Conservation (phyloP, 2,113 vertebrate species). For the Sinocyclocheilus anshuiensis region DNA sequence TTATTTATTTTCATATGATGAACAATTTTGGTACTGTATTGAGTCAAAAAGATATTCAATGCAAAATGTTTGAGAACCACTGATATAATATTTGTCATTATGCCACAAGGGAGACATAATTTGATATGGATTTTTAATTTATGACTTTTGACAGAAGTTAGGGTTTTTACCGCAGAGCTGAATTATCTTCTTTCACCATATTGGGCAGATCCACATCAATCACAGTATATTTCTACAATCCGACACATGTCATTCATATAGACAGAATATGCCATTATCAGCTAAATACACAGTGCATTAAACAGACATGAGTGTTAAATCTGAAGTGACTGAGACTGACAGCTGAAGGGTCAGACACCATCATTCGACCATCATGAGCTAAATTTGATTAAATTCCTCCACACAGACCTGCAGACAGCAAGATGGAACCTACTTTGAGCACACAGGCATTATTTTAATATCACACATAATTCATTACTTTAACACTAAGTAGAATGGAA, state of each 20-base stretch:
- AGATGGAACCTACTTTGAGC: constrained; percentile 6
- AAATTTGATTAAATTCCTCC: constrained; percentile 39
- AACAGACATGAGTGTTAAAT: neutral
- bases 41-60: neutral
- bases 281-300: neutral
- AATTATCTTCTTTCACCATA: neutral
- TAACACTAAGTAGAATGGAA: neutral
- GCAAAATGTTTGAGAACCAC: neutral
- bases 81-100: neutral
- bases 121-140: constrained; percentile 10
- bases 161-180: neutral
- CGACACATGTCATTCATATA: neutral
- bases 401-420: constrained; percentile 23
- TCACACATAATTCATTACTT: constrained; percentile 16
- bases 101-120: neutral
- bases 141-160: neutral
- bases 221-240: neutral
- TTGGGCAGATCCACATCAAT: neutral
- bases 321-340: neutral
- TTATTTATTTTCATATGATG: neutral
- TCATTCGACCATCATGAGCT: neutral
- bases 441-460: constrained; percentile 8
- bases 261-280: neutral
- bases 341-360: constrained; percentile 2
- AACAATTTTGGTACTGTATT: neutral